Evolutionary conservation across 2,888 invertebrate species (phyloP).

Genomic region (Lithophane socia): DNA sequence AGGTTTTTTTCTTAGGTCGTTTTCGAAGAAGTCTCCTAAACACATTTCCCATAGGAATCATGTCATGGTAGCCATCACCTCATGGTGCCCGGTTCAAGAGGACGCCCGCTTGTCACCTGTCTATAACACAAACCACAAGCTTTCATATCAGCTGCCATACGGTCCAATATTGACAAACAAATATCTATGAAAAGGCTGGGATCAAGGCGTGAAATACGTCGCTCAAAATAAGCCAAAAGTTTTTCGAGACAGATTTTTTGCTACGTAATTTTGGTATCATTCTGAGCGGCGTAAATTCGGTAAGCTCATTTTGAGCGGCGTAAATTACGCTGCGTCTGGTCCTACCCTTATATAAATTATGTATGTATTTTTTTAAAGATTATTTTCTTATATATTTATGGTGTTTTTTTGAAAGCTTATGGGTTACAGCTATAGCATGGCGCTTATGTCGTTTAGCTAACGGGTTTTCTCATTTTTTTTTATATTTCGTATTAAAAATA

Average conservation of each 20-base stretch:
- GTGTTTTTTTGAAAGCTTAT: constrained; percentile 85
- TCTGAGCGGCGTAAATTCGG: background rate
- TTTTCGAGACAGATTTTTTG: background rate
- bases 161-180: constrained; percentile 89
- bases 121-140: constrained; percentile 83
- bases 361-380: constrained; percentile 49
- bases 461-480: constrained; percentile 64
- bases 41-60: constrained; percentile 51
- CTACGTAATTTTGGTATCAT: background rate
- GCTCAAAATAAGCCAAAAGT: constrained; percentile 12
- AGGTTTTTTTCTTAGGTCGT: background rate
- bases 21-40: constrained; percentile 34
- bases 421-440: constrained; percentile 86
- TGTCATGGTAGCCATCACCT: constrained; percentile 38
- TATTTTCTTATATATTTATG: constrained; percentile 60
- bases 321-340: constrained; percentile 9
- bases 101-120: constrained; percentile 63
- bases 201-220: constrained; percentile 15
- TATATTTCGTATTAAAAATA: constrained; percentile 58
- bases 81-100: constrained; percentile 43
- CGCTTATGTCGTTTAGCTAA: constrained; percentile 74
- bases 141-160: constrained; percentile 82
- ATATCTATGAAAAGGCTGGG: constrained; percentile 62
- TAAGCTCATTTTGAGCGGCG: constrained; percentile 18
- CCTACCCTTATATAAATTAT: constrained; percentile 41